These are phyloP conservation scores for Nautilus pompilius DNA, from an alignment of 1,140 invertebrate genomes.

Conservation along the genomic window DNA sequence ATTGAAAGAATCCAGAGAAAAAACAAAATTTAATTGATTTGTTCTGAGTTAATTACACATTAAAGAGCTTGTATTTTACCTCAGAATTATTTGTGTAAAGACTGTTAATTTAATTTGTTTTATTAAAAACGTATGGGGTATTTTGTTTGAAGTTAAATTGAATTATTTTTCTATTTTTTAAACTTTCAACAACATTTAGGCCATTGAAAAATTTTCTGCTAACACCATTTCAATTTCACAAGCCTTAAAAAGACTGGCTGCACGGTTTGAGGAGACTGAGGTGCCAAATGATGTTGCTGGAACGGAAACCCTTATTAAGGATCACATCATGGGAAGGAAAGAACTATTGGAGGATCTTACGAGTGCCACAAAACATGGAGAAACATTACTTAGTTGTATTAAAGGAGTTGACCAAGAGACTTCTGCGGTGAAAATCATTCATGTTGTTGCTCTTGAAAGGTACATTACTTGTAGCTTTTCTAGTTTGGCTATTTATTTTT, in stretches of 20 bases:
- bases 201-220: slow-evolving; percentile 88
- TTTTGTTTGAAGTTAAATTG: background rate
- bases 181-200: slow-evolving; percentile 60
- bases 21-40: too few relatives aligned
- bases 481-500: too few relatives aligned
- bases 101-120: too few relatives aligned
- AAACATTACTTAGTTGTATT: slow-evolving; percentile 67
- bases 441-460: slow-evolving; percentile 90
- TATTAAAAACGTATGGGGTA: too few relatives aligned
- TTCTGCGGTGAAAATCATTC: slow-evolving; percentile 61
- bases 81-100: too few relatives aligned
- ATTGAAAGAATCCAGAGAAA: too few relatives aligned
- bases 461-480: slow-evolving; percentile 44
- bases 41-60: too few relatives aligned
- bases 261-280: slow-evolving; percentile 68
- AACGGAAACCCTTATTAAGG: slow-evolving; percentile 46
- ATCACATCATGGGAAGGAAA: slow-evolving; percentile 60
- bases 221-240: slow-evolving; percentile 84
- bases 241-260: slow-evolving; percentile 64
- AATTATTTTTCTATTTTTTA: background rate
- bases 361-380: slow-evolving; percentile 78
- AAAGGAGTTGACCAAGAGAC: slow-evolving; percentile 48
- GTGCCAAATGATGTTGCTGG: slow-evolving; percentile 79
- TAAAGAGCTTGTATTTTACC: too few relatives aligned
- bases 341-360: slow-evolving; percentile 74